These are phyloP conservation scores for Diaprepes abbreviatus DNA, from an alignment of 2,888 invertebrate species.

Conservation along the genomic window DNA sequence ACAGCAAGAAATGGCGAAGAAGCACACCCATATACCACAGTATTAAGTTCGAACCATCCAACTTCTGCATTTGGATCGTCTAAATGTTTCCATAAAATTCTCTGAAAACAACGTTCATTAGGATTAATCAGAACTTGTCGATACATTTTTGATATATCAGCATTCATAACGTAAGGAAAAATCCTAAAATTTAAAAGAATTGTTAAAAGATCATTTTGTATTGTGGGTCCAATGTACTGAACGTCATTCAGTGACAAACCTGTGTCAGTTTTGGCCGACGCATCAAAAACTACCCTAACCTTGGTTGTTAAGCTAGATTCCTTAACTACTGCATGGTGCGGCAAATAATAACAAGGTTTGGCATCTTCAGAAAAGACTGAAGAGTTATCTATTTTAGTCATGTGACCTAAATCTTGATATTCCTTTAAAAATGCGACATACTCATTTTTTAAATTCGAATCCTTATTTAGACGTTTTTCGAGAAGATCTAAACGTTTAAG, in stretches of 20 bases:
- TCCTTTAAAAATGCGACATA: slow-evolving; percentile 21
- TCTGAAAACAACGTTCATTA: slow-evolving; percentile 22
- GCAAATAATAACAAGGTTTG: slow-evolving; percentile 2
- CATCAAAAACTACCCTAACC: slow-evolving; percentile 40
- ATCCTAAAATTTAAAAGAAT: slow-evolving; percentile 26
- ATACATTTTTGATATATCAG: slow-evolving; percentile 45
- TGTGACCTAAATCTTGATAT: slow-evolving; percentile 23
- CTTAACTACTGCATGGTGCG: slow-evolving; percentile 23
- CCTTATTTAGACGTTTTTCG: slow-evolving; percentile 1
- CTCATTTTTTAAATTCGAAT: background rate
- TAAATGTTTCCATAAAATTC: slow-evolving; percentile 38
- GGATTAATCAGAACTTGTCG: slow-evolving; percentile 28
- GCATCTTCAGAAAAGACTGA: background rate
- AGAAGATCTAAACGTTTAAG: too few species aligned
- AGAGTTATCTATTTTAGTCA: background rate
- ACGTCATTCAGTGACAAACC: slow-evolving; percentile 52
- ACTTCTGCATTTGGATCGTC: slow-evolving; percentile 30
- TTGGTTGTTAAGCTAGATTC: slow-evolving; percentile 12
- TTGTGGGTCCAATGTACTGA: slow-evolving; percentile 44
- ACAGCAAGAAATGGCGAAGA: slow-evolving; percentile 47
- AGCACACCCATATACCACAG: slow-evolving; percentile 52
- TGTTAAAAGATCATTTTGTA: slow-evolving; percentile 33
- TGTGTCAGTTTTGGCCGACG: slow-evolving; percentile 11
- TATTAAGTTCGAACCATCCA: slow-evolving; percentile 44
- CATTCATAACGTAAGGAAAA: slow-evolving; percentile 21